Base-by-base conservation (phyloP, 2,113 vertebrate species). In the Pungitius pungitius region DNA sequence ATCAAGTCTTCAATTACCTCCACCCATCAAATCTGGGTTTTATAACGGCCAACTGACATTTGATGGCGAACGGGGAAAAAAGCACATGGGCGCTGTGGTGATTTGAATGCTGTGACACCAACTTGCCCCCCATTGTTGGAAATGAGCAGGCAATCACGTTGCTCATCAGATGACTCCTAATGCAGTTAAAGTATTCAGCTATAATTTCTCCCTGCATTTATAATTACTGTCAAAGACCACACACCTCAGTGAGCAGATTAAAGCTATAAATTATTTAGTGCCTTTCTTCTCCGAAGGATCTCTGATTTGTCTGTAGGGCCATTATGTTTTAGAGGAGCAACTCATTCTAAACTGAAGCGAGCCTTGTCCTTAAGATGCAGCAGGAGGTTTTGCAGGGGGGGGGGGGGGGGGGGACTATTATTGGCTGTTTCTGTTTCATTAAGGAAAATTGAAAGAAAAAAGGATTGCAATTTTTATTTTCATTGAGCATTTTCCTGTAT, bases 191-290 rank as follows among this genome's bases (percentile, higher is more conserved):
- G 96, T 96, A 96, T 97, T 99, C 97, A 94, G 96, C 96, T 96
- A 97, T 98, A 97, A 99, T 98, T 99, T 96, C 96, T 97, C 94
- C 95, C 95, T 97, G 98, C 97, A 99, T 99, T 98, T 98, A 98
- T 99, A 99, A 99, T 99, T 99, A 98, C 96, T 97, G 97, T 97
- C 97, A 97, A 96, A 97, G 97, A 96, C 96, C 96, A 95, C 96
- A 99, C 97, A 99, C 98, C 97, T 99, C 98, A 96, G 94, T 96
- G 97, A 98, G 96, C 96, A 99, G 96, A 99, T 99, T 99, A 99
- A 99, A 98, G 96, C 95, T 95, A 97, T 99, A 97, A 98, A 99
- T 98, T 97, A 99, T 98, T 98, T 96, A 99, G 96, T 67, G 96
- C 93, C 93, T 93, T 93, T 96, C 96, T 96, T 94, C 93, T 90